These are phyloP conservation scores for Abrostola tripartita DNA, from an alignment of 2,888 invertebrate genomes.

Conservation along the genomic window DNA sequence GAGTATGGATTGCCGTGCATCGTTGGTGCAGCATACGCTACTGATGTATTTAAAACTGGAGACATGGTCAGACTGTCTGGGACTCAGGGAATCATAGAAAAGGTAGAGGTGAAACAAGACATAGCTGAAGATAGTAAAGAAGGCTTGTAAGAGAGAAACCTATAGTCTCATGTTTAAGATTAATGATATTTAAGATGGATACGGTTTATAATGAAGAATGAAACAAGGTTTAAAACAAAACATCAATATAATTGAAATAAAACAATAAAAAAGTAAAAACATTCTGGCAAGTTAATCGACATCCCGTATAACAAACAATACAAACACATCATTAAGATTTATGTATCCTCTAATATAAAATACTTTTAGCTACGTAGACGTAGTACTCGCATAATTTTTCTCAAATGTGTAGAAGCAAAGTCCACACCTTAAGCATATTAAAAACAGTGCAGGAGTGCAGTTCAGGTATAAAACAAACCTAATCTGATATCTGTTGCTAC, in stretches of 20 bases:
- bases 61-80: conserved; percentile 87
- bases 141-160: conserved; percentile 11
- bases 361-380: no score
- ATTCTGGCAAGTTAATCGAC: conserved; percentile 28
- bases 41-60: conserved; percentile 91
- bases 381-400: no score
- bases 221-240: conserved; percentile 15
- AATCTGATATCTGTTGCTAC: no score
- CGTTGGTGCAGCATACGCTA: conserved; percentile 92
- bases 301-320: neutral
- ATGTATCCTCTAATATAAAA: neutral
- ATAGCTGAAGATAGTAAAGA: conserved; percentile 34
- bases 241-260: conserved; percentile 33
- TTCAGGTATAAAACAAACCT: no score
- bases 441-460: no score
- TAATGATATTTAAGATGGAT: neutral
- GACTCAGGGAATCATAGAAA: conserved; percentile 78
- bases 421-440: no score
- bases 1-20: conserved; percentile 95
- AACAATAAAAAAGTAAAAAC: conserved; percentile 34
- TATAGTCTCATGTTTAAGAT: neutral
- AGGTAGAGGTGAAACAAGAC: conserved; percentile 63
- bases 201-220: neutral
- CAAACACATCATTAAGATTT: conserved; percentile 11
- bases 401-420: no score